Evolutionary conservation across 1,140 invertebrate species (phyloP), one percentile per base, ranked within the genome.

Genomic region (Odontomachus brunneus): DNA sequence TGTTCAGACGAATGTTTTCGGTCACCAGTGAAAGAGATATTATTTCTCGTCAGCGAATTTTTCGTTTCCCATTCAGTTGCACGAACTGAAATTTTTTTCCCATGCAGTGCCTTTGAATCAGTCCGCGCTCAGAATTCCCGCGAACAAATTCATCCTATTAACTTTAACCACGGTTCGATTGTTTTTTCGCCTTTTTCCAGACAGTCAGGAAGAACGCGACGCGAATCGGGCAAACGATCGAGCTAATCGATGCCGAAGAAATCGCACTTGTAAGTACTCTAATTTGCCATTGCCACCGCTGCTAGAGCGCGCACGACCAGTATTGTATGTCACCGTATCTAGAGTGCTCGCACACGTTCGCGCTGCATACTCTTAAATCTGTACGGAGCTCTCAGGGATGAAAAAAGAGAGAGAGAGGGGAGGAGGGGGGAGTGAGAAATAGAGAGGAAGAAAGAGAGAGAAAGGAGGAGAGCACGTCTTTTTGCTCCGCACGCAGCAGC

Each of bases 401-500:
- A 44, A 7, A 44, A 7, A 44, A 44, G 38, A 44, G 0, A 11
- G 2, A 5, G 2, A 5, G 2, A 5, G 2, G 29, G 2, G 29
- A 5, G 29, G 29, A 5, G 29, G 29, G 9, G 38, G 9, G 38
- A 11, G 26, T 33, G 53, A 67, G 74, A 22, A 33, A 29, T 22
- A 26, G 17, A 17, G 15, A 33, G 29, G 5, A 33, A 7, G 26
- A 66, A 38, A 55, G 62, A 22, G 51, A 29, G 33, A 26, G 17
- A 11, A 15, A 33, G 33, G 59, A 38, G 2, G 49, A 48, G 59
- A 38, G 2, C 12, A 14, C 24, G 63, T 48, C 62, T 85, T 86
- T 86, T 86, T 82, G 69, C 75, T 78, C 65, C 22, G 51, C 33
- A 69, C 63, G 75, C 63, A 69, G 53, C 33, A 78, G 63, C 51